These are phyloP conservation scores for Todus mexicanus DNA, from an alignment of 2,797 vertebrate species.

Conservation along the genomic window DNA sequence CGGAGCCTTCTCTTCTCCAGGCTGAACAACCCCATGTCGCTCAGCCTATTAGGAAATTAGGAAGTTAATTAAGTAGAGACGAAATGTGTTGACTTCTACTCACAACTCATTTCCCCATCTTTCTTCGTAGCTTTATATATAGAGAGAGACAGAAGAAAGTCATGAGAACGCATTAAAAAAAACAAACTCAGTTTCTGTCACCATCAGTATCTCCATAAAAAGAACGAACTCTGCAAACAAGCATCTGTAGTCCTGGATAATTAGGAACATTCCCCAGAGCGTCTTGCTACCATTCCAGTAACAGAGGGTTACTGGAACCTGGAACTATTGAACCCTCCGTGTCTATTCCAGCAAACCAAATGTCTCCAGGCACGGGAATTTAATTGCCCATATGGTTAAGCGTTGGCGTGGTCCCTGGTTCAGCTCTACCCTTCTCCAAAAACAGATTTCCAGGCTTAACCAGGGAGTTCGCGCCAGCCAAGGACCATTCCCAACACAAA, in stretches of 20 bases:
- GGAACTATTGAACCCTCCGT: neutral
- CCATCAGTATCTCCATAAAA: neutral
- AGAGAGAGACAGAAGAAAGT: neutral
- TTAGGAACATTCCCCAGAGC: neutral
- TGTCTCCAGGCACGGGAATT: neutral
- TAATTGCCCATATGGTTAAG: neutral
- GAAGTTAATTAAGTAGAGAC: neutral
- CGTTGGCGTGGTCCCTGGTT: neutral
- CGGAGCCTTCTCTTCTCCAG: no score
- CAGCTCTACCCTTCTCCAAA: neutral
- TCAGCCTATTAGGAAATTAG: no score
- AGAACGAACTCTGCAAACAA: neutral
- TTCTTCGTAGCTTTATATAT: neutral
- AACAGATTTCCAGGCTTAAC: neutral
- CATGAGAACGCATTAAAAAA: accelerated
- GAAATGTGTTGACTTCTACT: neutral
- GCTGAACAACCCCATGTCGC: no score
- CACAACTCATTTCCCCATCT: neutral
- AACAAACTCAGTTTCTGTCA: neutral
- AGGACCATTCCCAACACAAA: neutral
- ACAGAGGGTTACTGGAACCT: neutral
- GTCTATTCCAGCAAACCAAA: neutral
- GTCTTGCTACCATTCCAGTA: neutral
- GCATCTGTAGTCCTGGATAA: neutral
- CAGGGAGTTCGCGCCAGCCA: neutral